phyloP scores from a whole-genome alignment of 2,888 invertebrate species.

The Mythimna albipuncta region DNA sequence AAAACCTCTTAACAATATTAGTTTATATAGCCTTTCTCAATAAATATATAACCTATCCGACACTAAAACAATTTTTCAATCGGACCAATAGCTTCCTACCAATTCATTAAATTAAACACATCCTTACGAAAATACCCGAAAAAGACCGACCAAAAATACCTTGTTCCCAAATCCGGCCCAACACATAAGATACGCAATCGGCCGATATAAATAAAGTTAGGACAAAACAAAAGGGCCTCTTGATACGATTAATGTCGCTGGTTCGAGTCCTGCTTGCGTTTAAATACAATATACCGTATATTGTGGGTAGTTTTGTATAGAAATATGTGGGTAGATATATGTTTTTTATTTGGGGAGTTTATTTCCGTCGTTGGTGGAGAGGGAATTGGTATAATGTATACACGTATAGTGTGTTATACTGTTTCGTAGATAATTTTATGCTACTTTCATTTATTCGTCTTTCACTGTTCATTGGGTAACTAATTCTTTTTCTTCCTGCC shows the following conservation, averaged over 20 bases:
- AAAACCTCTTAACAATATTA: too few relatives aligned
- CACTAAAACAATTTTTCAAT: too few relatives aligned
- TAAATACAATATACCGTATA: constrained; percentile 68
- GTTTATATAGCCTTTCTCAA: too few relatives aligned
- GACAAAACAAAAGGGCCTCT: constrained; percentile 80
- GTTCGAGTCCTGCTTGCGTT: constrained; percentile 62
- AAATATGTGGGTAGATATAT: constrained; percentile 45
- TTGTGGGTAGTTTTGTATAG: constrained; percentile 53
- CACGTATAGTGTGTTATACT: background rate
- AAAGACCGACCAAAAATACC: constrained; percentile 31
- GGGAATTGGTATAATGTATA: background rate
- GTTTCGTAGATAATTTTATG: background rate
- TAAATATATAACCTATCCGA: too few relatives aligned
- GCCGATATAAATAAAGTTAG: constrained; percentile 80
- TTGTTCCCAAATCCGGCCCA: constrained; percentile 65
- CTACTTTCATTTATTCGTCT: background rate
- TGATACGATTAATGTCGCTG: constrained; percentile 78
- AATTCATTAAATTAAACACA: constrained; percentile 21
- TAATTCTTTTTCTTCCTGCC: too few relatives aligned
- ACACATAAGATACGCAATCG: constrained; percentile 69
- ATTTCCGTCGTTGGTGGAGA: constrained; percentile 16
- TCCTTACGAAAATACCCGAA: constrained; percentile 8
- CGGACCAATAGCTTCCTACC: background rate
- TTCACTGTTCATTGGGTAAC: too few relatives aligned
- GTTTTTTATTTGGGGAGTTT: constrained; percentile 36